Evolutionary conservation across 2,888 invertebrate genomes (phyloP).

Genomic region (Rhimphoctona megacephalus): DNA sequence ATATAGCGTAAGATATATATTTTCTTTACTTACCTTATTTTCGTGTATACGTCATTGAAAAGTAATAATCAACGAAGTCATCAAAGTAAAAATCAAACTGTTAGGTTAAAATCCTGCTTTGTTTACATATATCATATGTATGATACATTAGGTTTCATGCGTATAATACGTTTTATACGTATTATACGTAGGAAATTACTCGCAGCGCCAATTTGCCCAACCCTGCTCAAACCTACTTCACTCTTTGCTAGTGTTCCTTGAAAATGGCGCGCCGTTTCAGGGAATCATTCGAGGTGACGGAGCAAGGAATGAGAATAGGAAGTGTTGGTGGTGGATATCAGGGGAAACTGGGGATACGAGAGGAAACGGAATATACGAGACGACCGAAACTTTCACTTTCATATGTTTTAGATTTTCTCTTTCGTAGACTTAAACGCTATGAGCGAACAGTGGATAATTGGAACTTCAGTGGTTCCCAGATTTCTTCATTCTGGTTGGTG

Average conservation of each 20-base stretch:
- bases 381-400: conserved; percentile 25
- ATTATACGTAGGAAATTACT: too few relatives aligned
- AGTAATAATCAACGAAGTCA: too few relatives aligned
- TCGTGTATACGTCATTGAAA: too few relatives aligned
- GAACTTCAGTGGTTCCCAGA: conserved; percentile 49
- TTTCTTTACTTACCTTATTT: too few relatives aligned
- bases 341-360: not conserved
- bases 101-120: too few relatives aligned
- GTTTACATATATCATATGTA: too few relatives aligned
- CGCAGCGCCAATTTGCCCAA: too few relatives aligned
- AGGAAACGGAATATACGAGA: not conserved
- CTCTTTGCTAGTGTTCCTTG: not conserved
- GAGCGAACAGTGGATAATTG: conserved; percentile 29
- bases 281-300: conserved; percentile 17
- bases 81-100: too few relatives aligned
- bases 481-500: conserved; percentile 1
- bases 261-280: conserved; percentile 30
- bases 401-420: conserved; percentile 8
- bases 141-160: too few relatives aligned
- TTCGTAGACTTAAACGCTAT: not conserved
- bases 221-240: conserved; percentile 37
- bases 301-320: not conserved
- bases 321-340: conserved; percentile 19
- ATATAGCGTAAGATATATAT: too few relatives aligned
- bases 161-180: too few relatives aligned